A percentile compares a stretch with the other conserved stretches of the same genome.
Conservation (phyloP, 2,888 invertebrate species). For the Neuroscelio doddi region DNA sequence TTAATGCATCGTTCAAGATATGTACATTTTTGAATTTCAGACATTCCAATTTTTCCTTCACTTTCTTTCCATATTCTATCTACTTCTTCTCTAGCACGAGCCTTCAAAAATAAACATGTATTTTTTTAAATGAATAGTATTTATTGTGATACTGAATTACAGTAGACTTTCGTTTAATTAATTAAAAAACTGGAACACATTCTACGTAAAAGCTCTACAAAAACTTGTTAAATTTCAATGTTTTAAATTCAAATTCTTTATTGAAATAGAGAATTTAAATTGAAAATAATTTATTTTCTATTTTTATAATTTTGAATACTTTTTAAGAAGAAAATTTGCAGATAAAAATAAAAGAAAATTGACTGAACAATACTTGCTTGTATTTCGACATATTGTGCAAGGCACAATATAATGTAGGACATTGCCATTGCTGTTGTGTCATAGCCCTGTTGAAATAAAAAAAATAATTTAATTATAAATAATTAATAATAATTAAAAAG, state of each 20-base stretch:
- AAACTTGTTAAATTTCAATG: too few relatives aligned
- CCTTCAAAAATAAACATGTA: constrained; percentile 18
- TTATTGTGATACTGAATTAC: too few relatives aligned
- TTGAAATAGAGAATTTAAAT: too few relatives aligned
- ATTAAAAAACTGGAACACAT: too few relatives aligned
- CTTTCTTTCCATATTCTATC: constrained; percentile 73
- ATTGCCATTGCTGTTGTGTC: constrained; percentile 19
- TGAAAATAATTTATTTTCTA: too few relatives aligned
- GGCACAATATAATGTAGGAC: constrained; percentile 16
- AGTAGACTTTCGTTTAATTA: too few relatives aligned
- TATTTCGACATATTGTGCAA: constrained; percentile 21
- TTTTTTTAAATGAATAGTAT: too few relatives aligned
- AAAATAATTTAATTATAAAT: too few relatives aligned
- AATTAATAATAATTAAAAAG: not conserved
- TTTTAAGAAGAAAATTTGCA: too few relatives aligned
- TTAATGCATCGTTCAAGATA: constrained; percentile 82
- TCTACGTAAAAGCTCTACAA: too few relatives aligned
- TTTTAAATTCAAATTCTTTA: too few relatives aligned
- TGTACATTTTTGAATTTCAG: constrained; percentile 77
- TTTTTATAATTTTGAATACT: not conserved
- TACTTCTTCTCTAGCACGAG: constrained; percentile 49
- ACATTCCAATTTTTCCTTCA: constrained; percentile 72
- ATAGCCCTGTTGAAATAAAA: constrained; percentile 10
- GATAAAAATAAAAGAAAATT: not conserved
- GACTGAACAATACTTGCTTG: constrained; percentile 16